phyloP scores from a whole-genome alignment of 2,797 vertebrate genomes.

The Sebastolobus altivelis region DNA sequence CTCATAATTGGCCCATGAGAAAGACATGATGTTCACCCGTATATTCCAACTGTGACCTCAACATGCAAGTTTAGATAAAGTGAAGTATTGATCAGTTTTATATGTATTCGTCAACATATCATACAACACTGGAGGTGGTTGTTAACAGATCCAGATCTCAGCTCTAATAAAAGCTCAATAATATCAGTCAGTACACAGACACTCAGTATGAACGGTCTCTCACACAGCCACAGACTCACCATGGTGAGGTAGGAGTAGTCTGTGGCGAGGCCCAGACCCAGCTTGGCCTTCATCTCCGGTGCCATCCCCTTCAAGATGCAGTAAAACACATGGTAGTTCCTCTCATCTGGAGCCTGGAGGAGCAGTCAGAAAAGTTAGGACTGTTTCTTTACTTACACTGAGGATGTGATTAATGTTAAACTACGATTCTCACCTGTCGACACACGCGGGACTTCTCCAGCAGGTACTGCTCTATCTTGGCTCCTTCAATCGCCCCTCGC shows the following conservation, averaged over 20 bases:
- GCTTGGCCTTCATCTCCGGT: slow-evolving; percentile 91
- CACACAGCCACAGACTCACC: slow-evolving; percentile 80
- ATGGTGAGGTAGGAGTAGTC: slow-evolving; percentile 96
- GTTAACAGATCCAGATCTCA: background rate
- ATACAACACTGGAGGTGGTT: background rate
- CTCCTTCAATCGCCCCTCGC: slow-evolving; percentile 95
- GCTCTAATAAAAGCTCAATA: background rate
- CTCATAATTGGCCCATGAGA: fast-evolving
- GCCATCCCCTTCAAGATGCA: slow-evolving; percentile 96
- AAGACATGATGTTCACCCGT: background rate
- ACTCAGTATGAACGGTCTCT: fast-evolving
- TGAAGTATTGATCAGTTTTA: background rate
- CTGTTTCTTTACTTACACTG: background rate
- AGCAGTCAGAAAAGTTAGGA: background rate
- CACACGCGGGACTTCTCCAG: slow-evolving; percentile 98
- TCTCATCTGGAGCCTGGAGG: slow-evolving; percentile 91
- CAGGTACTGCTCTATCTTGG: slow-evolving; percentile 97
- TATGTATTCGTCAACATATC: background rate
- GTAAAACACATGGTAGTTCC: slow-evolving; percentile 99
- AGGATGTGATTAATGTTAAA: background rate
- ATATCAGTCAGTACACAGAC: background rate
- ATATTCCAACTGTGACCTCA: background rate
- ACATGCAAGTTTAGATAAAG: background rate
- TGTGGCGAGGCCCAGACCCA: slow-evolving; percentile 91
- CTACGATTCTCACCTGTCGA: slow-evolving; percentile 88